Percentiles rank a stretch among this genome's conserved stretches.
Evolutionary conservation across 2,797 vertebrate genomes (phyloP).

Genomic region (Melopsittacus undulatus): DNA sequence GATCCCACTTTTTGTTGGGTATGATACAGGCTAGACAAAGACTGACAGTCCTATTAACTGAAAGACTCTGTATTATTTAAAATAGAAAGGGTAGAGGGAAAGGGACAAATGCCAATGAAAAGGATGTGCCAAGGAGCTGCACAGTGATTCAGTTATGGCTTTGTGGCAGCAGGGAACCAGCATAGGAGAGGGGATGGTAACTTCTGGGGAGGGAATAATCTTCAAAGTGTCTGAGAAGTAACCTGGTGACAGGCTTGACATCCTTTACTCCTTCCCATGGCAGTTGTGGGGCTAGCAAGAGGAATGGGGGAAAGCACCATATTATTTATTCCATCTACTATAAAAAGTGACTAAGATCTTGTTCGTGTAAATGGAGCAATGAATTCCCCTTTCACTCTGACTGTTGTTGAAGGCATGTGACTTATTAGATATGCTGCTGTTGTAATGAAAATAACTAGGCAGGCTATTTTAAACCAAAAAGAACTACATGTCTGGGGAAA

Average conservation of each 20-base stretch:
- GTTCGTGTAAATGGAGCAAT: neutral
- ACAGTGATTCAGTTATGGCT: neutral
- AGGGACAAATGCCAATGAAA: neutral
- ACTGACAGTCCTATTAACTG: neutral
- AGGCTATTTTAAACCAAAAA: slow-evolving; percentile 11
- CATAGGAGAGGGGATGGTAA: neutral
- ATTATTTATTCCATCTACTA: neutral
- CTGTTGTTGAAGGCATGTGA: neutral
- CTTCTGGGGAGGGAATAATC: neutral
- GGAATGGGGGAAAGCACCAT: neutral
- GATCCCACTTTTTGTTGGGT: neutral
- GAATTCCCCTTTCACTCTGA: slow-evolving; percentile 28
- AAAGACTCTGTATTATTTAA: neutral
- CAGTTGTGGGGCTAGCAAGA: rapidly evolving
- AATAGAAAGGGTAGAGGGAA: neutral
- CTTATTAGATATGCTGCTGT: neutral
- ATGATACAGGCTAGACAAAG: neutral
- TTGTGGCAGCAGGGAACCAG: neutral
- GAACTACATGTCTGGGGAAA: neutral
- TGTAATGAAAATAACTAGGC: slow-evolving; percentile 12
- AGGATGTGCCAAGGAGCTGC: neutral
- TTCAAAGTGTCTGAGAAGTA: neutral
- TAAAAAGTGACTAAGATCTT: neutral
- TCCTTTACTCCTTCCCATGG: neutral
- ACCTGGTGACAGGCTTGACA: neutral